These are phyloP conservation scores for Pygocentrus nattereri DNA, from an alignment of 2,797 vertebrate species.

Conservation along the genomic window DNA sequence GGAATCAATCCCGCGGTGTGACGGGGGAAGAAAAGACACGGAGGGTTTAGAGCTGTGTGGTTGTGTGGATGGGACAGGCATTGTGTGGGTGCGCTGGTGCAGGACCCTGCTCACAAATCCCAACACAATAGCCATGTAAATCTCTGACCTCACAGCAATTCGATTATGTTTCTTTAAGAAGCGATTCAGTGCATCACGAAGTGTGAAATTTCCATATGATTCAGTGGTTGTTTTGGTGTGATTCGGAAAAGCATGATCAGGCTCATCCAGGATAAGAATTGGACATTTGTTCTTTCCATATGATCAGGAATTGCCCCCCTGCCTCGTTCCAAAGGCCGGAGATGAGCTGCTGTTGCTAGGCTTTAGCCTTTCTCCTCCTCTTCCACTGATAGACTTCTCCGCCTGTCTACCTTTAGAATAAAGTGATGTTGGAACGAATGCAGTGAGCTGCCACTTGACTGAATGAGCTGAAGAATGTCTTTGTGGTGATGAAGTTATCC, in stretches of 20 bases:
- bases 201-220: neutral
- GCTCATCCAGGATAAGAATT: too few species aligned
- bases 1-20: conserved; percentile 35
- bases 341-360: neutral
- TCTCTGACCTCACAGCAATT: neutral
- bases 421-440: neutral
- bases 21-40: conserved; percentile 30
- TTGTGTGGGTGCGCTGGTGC: conserved; percentile 28
- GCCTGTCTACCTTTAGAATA: conserved; percentile 1
- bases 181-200: neutral
- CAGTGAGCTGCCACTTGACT: neutral
- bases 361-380: neutral
- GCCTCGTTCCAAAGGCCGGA: neutral
- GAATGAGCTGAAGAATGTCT: neutral
- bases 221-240: neutral
- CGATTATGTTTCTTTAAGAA: neutral
- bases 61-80: conserved; percentile 24
- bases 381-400: neutral
- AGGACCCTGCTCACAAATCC: conserved; percentile 1
- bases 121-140: conserved; percentile 13
- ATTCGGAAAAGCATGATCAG: too few species aligned
- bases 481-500: conserved; percentile 19
- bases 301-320: too few species aligned
- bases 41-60: neutral
- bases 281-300: too few species aligned